Percentiles rank a stretch among this genome's conserved stretches.
Conservation (phyloP, 2,113 vertebrate genomes). For the Pollimyrus isidori region DNA sequence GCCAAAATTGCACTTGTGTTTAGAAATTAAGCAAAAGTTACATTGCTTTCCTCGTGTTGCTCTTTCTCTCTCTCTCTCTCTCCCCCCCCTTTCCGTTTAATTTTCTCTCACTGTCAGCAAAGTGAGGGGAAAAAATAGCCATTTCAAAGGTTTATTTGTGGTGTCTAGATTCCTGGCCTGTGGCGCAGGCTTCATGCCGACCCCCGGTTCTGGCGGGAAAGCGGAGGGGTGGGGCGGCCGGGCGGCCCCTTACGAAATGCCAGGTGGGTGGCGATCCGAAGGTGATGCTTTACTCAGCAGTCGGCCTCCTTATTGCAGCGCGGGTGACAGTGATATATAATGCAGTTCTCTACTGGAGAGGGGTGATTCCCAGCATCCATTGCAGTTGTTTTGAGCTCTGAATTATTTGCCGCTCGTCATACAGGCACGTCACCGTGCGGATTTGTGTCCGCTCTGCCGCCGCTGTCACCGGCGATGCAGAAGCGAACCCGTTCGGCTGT, state of each 20-base stretch:
- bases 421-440: neutral
- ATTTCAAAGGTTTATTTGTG: constrained; percentile 8
- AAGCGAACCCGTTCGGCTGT: neutral
- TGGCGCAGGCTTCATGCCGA: neutral
- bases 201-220: neutral
- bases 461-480: neutral
- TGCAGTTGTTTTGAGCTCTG: neutral
- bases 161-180: neutral
- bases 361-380: neutral
- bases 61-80: neutral
- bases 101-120: neutral
- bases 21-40: neutral
- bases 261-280: neutral
- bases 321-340: constrained; percentile 4
- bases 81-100: neutral
- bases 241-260: neutral
- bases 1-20: neutral
- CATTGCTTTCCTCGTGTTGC: neutral
- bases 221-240: neutral
- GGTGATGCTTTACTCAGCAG: neutral
- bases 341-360: neutral
- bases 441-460: neutral
- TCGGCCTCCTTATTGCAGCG: neutral
- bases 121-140: neutral
- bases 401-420: neutral